Evolutionary conservation across 2,113 vertebrate species (phyloP).

Genomic region (Macrotus californicus): DNA sequence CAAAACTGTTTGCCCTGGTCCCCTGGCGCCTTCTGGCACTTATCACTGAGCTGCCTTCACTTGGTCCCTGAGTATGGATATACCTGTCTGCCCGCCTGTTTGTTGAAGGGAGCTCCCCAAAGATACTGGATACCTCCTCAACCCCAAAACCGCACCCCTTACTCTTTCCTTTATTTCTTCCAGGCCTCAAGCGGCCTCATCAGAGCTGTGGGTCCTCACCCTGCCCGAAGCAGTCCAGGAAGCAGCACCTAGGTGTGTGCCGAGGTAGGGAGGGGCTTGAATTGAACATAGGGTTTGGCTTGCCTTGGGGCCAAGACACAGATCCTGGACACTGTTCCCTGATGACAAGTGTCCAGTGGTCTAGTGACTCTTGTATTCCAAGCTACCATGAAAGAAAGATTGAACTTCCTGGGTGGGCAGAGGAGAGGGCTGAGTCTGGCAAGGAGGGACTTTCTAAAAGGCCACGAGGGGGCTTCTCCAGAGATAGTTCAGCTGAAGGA

Average conservation of each 20-base stretch:
- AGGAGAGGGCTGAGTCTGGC: background rate
- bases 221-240: constrained; percentile 9
- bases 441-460: background rate
- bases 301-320: background rate
- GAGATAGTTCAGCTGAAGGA: background rate
- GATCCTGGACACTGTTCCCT: background rate
- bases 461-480: background rate
- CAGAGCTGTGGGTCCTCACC: constrained; percentile 44
- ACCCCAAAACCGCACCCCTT: background rate
- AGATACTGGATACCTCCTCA: background rate
- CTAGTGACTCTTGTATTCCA: background rate
- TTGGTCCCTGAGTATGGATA: background rate
- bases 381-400: background rate
- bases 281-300: accelerated
- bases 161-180: background rate
- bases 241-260: constrained; percentile 52
- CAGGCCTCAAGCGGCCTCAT: constrained; percentile 32
- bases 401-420: background rate
- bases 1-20: background rate
- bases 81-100: background rate
- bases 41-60: background rate
- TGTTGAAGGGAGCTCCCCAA: background rate
- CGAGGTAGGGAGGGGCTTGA: no score
- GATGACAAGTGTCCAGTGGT: background rate
- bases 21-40: background rate